Evolutionary conservation across 2,113 vertebrate species (phyloP).

Genomic region (Ceyx cyanopectus): DNA sequence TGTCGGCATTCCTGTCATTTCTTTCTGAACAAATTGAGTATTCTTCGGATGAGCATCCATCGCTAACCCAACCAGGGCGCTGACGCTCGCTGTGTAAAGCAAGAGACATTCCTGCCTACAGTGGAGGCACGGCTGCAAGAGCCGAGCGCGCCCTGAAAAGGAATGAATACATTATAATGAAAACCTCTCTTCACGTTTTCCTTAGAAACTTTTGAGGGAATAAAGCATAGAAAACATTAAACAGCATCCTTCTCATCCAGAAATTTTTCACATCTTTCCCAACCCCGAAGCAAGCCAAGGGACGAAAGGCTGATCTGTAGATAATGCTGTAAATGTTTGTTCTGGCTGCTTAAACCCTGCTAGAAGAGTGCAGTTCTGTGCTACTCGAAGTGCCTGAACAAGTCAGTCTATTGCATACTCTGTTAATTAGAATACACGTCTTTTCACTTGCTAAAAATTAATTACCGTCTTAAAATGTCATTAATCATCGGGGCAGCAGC

Average conservation of each 20-base stretch:
- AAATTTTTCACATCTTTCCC: neutral
- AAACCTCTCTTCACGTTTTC: neutral
- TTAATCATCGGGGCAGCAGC: conserved; percentile 66
- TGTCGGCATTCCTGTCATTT: neutral
- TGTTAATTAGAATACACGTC: conserved; percentile 71
- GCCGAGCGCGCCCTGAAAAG: neutral
- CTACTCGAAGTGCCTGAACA: conserved; percentile 1
- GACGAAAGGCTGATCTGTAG: neutral
- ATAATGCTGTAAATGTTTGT: neutral
- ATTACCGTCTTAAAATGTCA: conserved; percentile 75
- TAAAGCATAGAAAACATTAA: neutral
- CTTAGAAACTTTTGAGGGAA: conserved; percentile 26
- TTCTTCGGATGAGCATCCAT: neutral
- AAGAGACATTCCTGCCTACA: neutral
- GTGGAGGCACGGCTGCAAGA: neutral
- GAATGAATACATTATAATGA: neutral
- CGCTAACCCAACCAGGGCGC: neutral
- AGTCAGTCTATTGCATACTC: conserved; percentile 49
- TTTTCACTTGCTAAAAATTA: conserved; percentile 71
- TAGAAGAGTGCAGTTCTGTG: neutral
- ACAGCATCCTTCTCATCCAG: neutral
- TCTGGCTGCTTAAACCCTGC: conserved; percentile 36
- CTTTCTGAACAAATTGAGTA: neutral
- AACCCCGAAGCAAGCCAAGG: neutral
- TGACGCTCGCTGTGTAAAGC: neutral